Evolutionary conservation across 2,888 invertebrate species (phyloP), one percentile per base, ranked within the genome.

Genomic region (Cryptophagus acutangulus): DNA sequence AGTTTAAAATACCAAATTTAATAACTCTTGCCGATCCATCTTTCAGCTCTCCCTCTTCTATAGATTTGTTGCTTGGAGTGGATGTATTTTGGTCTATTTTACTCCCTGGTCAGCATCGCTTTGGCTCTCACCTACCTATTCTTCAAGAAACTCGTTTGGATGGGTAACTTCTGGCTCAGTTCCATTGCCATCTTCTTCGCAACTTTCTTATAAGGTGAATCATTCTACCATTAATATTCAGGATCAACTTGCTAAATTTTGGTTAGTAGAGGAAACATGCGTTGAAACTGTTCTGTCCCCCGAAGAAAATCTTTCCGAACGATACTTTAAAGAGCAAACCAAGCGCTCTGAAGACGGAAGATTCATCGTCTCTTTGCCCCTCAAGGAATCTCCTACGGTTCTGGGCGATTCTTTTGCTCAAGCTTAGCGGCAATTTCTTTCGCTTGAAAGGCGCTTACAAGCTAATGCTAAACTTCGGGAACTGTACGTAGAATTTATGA

Each of bases 401-500:
- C 13, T 28, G 1, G 25, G 28, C 12, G 28, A 28, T 10, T 28
- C 28, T 10, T 5, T 4, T 6, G 13, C 8, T 6, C 8, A 10
- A 28, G 10, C 28, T 6, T 10, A 5, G 8, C 8, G 13, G 4
- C 28, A 13, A 10, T 28, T 28, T 13, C 10, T 10, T 10, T 5
- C 4, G 4, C 13, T 28, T 5, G 28, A 28, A n/a, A 28, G 12
- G 4, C 8, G 12, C 8, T n/a, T 28, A 5, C 4, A 9, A 6
- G 4, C 5, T 10, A 6, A 4, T 4, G 10, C 4, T 5, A 5
- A 5, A 4, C 8, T 28, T 12, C 8, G 13, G 10, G 10, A 28
- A 6, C 31, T 15, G 16, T 31, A 31, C 14, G 16, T 16, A 2
- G 15, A 31, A 15, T 31, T 31, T n/a, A 31, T 31, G 14, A 3